A percentile compares a stretch with the other conserved stretches of the same genome.
phyloP scores from a whole-genome alignment of 2,888 invertebrate genomes.

The Ganaspis brasiliensis region DNA sequence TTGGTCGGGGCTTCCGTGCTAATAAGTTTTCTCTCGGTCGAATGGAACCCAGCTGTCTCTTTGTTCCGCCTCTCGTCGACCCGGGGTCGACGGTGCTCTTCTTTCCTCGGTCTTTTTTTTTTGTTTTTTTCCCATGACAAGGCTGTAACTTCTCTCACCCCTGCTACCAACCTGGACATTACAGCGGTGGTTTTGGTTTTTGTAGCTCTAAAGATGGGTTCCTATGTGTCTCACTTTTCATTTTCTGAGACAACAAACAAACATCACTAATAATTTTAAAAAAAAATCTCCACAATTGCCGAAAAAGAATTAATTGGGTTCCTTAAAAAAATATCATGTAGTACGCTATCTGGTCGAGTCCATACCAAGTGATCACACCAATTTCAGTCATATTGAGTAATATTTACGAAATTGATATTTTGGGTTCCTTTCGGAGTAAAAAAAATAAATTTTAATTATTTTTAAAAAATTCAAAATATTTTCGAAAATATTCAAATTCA shows the following conservation, averaged over 20 bases:
- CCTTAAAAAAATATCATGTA: too few relatives aligned
- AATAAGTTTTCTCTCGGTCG: conserved; percentile 63
- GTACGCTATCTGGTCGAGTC: too few relatives aligned
- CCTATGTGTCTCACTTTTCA: conserved; percentile 7
- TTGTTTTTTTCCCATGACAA: conserved; percentile 46
- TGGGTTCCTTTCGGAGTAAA: too few relatives aligned
- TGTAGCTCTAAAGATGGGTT: conserved; percentile 56
- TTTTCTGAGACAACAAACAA: neutral
- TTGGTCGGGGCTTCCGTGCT: conserved; percentile 56
- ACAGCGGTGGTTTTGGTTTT: conserved; percentile 49
- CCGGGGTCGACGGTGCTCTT: conserved; percentile 53
- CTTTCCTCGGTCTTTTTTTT: conserved; percentile 46
- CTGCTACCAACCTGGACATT: conserved; percentile 26
- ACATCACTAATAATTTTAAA: conserved; percentile 1
- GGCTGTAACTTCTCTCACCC: conserved; percentile 50
- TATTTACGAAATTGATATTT: too few relatives aligned
- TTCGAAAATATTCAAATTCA: too few relatives aligned
- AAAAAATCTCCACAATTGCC: conserved; percentile 17
- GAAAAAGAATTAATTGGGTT: too few relatives aligned
- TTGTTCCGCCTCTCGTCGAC: conserved; percentile 51
- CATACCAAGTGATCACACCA: too few relatives aligned
- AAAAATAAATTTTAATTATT: too few relatives aligned
- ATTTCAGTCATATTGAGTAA: too few relatives aligned
- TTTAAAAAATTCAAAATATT: too few relatives aligned
- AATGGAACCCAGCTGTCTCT: conserved; percentile 62